phyloP scores from a whole-genome alignment of 2,888 invertebrate species.

The Drosophila fulvimacula region DNA sequence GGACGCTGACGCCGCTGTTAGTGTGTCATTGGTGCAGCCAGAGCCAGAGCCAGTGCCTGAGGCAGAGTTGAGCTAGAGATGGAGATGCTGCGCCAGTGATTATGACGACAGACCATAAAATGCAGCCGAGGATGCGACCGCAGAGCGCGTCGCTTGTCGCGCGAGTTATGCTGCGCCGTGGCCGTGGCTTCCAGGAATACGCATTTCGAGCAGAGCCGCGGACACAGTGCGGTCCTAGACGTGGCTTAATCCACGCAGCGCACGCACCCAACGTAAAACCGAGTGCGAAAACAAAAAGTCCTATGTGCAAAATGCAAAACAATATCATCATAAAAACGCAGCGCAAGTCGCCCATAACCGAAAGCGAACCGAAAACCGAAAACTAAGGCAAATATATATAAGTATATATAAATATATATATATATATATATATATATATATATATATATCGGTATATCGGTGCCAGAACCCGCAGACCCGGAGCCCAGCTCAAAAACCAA shows the following conservation, averaged over 20 bases:
- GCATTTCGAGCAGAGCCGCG: constrained; percentile 22
- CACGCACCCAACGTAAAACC: constrained; percentile 42
- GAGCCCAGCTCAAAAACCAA: constrained; percentile 17
- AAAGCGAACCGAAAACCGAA: constrained; percentile 26
- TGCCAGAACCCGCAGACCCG: neutral
- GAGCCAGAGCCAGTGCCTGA: constrained; percentile 1
- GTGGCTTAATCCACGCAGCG: constrained; percentile 65
- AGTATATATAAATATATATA: neutral
- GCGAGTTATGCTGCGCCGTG: constrained; percentile 46
- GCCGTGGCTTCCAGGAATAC: constrained; percentile 64
- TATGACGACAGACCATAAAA: constrained; percentile 79
- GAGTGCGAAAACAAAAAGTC: constrained; percentile 41
- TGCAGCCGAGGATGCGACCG: constrained; percentile 60
- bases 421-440: neutral
- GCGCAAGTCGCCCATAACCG: constrained; percentile 62
- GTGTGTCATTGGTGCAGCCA: constrained; percentile 62
- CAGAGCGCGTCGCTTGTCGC: constrained; percentile 57
- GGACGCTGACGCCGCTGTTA: constrained; percentile 36
- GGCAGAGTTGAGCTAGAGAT: neutral
- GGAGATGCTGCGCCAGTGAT: constrained; percentile 68
- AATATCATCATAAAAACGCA: constrained; percentile 74
- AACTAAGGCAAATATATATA: constrained; percentile 19
- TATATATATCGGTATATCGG: constrained; percentile 2
- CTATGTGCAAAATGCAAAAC: constrained; percentile 66
- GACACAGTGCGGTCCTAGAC: constrained; percentile 53